Conservation (phyloP, 2,888 invertebrate genomes). For the Philopedon plagiatum region DNA sequence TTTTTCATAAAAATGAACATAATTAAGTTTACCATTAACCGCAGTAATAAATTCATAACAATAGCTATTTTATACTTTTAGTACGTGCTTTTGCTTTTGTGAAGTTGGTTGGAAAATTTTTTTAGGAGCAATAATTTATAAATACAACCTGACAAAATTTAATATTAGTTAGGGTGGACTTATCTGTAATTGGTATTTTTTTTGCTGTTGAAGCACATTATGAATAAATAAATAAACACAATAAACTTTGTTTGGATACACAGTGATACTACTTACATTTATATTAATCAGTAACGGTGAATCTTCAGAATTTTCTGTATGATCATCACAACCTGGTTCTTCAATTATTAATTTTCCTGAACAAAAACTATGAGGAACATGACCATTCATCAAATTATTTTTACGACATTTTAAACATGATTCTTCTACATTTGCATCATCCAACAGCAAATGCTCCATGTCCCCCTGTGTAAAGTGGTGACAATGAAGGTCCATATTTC, state of each 20-base stretch:
- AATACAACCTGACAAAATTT: no score
- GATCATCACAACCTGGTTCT: slow-evolving; percentile 51
- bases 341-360: slow-evolving; percentile 39
- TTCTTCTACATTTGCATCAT: slow-evolving; percentile 63
- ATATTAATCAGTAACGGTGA: slow-evolving; percentile 66
- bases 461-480: slow-evolving; percentile 32
- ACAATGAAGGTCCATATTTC: slow-evolving; percentile 21
- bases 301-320: slow-evolving; percentile 62
- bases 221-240: not conserved
- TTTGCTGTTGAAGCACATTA: no score
- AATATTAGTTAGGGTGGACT: no score
- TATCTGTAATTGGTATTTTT: no score
- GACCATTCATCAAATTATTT: slow-evolving; percentile 37
- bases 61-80: no score
- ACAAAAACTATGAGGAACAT: slow-evolving; percentile 40
- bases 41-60: no score
- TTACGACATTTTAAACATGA: slow-evolving; percentile 52
- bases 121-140: no score
- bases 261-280: slow-evolving; percentile 52
- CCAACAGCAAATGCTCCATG: slow-evolving; percentile 64
- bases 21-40: no score
- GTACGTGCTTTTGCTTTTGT: no score
- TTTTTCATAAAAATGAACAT: no score
- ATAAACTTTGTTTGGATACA: not conserved
- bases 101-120: no score